These are phyloP conservation scores for Mythimna albipuncta DNA, from an alignment of 2,888 invertebrate genomes.

Conservation along the genomic window DNA sequence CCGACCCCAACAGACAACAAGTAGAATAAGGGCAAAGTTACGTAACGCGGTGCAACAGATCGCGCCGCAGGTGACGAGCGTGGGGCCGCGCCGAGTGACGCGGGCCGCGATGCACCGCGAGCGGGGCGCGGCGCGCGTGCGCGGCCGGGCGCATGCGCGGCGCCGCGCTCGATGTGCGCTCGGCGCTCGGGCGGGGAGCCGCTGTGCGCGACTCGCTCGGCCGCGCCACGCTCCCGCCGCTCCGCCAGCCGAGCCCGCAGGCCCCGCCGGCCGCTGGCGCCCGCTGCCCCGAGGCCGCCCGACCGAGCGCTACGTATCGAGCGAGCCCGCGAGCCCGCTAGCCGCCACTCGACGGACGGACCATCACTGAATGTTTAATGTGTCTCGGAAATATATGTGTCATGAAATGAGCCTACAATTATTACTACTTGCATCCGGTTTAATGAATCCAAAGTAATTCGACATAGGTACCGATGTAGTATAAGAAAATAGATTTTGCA, in stretches of 20 bases:
- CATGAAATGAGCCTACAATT: constrained; percentile 20
- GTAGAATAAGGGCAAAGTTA: constrained; percentile 22
- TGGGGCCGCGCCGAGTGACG: constrained; percentile 1
- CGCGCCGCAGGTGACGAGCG: background rate
- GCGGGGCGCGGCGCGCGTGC: constrained; percentile 38
- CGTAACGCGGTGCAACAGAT: constrained; percentile 50
- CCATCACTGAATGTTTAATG: constrained; percentile 35
- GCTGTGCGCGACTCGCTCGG: constrained; percentile 23
- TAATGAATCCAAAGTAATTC: constrained; percentile 37
- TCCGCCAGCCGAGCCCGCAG: constrained; percentile 39
- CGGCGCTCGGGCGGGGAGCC: constrained; percentile 11
- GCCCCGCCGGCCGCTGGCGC: constrained; percentile 38
- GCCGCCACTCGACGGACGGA: background rate
- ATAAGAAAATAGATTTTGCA: background rate
- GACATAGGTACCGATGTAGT: constrained; percentile 1
- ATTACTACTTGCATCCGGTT: constrained; percentile 3
- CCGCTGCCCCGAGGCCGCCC: constrained; percentile 44
- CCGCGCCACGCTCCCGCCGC: constrained; percentile 35
- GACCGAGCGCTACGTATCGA: constrained; percentile 33
- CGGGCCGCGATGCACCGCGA: constrained; percentile 1
- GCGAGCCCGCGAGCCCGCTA: background rate
- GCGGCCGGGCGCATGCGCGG: constrained; percentile 66
- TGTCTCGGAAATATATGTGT: constrained; percentile 33
- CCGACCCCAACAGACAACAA: constrained; percentile 22
- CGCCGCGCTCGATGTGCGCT: constrained; percentile 58